Percentiles rank a stretch among this genome's conserved stretches.
Conservation (phyloP, 2,888 invertebrate genomes). For the Oxyteleia sp. region DNA sequence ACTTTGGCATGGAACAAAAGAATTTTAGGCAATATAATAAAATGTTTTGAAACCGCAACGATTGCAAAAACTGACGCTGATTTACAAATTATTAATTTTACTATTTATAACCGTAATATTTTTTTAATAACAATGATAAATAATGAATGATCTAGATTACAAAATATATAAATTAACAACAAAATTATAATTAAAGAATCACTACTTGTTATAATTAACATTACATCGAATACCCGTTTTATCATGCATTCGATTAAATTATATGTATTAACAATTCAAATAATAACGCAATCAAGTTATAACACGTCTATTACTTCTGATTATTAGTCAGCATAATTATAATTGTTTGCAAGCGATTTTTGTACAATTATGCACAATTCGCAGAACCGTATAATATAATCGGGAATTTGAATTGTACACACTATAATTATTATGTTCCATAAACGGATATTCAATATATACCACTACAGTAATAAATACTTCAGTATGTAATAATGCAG, state of each 20-base stretch:
- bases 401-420: constrained; percentile 26
- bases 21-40: too few relatives aligned
- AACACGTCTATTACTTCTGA: constrained; percentile 10
- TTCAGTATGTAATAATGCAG: constrained; percentile 41
- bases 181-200: not conserved
- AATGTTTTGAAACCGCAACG: too few relatives aligned
- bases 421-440: constrained; percentile 58
- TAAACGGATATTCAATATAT: constrained; percentile 48
- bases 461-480: constrained; percentile 46
- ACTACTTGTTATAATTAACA: not conserved
- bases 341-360: constrained; percentile 24
- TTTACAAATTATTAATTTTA: too few relatives aligned
- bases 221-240: not conserved
- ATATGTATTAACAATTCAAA: not conserved
- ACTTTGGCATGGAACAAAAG: too few relatives aligned
- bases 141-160: too few relatives aligned
- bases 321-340: constrained; percentile 30
- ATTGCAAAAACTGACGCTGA: too few relatives aligned
- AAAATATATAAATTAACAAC: not conserved
- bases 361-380: constrained; percentile 15
- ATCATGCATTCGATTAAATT: not conserved
- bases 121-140: too few relatives aligned
- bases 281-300: not conserved
- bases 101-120: too few relatives aligned
- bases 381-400: constrained; percentile 37